Evolutionary conservation across 2,797 vertebrate genomes (phyloP).

Genomic region (Sebastes miniatus): DNA sequence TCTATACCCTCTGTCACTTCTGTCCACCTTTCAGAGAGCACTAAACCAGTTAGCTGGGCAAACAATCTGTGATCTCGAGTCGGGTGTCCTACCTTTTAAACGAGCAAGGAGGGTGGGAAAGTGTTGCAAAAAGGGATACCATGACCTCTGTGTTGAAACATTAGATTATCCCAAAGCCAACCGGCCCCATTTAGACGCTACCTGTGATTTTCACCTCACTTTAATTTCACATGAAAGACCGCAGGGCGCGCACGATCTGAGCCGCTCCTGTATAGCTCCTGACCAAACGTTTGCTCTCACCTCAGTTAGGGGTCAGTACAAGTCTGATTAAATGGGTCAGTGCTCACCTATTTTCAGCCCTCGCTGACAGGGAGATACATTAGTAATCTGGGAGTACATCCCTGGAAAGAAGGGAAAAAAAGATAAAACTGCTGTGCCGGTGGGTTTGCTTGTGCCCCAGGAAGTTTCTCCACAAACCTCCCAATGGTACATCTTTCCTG

Average conservation of each 20-base stretch:
- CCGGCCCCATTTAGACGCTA: slow-evolving; percentile 25
- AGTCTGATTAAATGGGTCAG: slow-evolving; percentile 80
- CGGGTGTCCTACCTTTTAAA: slow-evolving; percentile 42
- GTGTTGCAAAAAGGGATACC: slow-evolving; percentile 31
- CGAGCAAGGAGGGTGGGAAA: slow-evolving; percentile 48
- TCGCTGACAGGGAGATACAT: slow-evolving; percentile 79
- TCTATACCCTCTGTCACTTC: slow-evolving; percentile 51
- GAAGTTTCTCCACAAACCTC: slow-evolving; percentile 62
- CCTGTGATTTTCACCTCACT: slow-evolving; percentile 19
- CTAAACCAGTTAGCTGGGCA: slow-evolving; percentile 67
- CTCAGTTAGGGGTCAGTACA: slow-evolving; percentile 74
- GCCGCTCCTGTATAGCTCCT: slow-evolving; percentile 45
- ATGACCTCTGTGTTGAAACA: slow-evolving; percentile 54
- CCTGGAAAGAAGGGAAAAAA: slow-evolving; percentile 59
- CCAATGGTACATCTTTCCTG: slow-evolving; percentile 46
- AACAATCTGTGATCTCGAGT: slow-evolving; percentile 46
- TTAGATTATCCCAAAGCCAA: slow-evolving; percentile 58
- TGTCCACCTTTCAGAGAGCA: slow-evolving; percentile 45
- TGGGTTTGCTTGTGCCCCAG: slow-evolving; percentile 66
- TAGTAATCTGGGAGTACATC: slow-evolving; percentile 73
- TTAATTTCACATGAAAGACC: slow-evolving; percentile 43
- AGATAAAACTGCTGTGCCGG: slow-evolving; percentile 73
- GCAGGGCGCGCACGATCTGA: slow-evolving; percentile 25
- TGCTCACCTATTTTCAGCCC: slow-evolving; percentile 78
- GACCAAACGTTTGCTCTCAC: slow-evolving; percentile 73